A percentile compares a stretch with the other conserved stretches of the same genome.
Conservation (phyloP, 2,113 vertebrate species). For the Scolopax mira region DNA sequence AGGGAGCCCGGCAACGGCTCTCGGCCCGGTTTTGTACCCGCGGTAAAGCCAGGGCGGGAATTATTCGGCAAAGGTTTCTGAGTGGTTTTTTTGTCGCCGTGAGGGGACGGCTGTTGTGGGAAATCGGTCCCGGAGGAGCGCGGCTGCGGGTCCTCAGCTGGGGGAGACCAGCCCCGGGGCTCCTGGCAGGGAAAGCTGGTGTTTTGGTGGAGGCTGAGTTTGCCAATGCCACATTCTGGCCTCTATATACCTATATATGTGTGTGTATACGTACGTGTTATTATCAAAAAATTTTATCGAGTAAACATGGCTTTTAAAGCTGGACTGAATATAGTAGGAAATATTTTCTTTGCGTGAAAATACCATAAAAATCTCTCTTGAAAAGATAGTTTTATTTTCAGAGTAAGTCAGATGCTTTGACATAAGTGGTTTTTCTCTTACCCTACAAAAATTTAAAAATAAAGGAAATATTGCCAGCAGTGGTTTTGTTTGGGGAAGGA, state of each 20-base stretch:
- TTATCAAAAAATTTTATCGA: neutral
- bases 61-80: neutral
- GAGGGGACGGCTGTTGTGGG: neutral
- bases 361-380: neutral
- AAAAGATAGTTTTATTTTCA: neutral
- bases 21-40: neutral
- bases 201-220: neutral
- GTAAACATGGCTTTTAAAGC: neutral
- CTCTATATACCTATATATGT: accelerated
- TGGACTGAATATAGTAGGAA: neutral
- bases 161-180: neutral
- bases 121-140: neutral
- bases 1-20: neutral
- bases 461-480: neutral
- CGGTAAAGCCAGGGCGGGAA: neutral
- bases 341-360: neutral
- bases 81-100: neutral
- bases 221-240: accelerated
- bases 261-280: neutral
- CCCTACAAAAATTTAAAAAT: accelerated
- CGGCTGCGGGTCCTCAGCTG: neutral
- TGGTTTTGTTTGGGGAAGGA: neutral
- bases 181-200: neutral
- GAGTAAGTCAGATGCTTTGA: neutral
- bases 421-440: neutral